Base-by-base conservation (phyloP, 2,113 vertebrate species). In the Trematomus loennbergii region DNA sequence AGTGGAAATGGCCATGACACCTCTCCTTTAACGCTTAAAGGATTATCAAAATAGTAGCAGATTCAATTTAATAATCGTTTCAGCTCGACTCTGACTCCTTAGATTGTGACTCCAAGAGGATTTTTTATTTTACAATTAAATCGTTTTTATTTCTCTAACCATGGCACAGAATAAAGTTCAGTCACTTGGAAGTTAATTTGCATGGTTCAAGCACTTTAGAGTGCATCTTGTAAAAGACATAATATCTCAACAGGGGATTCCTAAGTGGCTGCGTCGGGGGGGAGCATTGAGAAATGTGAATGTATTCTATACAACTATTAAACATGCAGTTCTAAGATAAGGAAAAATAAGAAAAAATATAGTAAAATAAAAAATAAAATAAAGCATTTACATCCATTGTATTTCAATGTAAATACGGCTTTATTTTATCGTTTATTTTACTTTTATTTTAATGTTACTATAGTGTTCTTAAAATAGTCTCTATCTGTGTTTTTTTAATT, bases 221-320 rank as follows among this genome's bases (percentile, higher is more conserved):
- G 40, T 69, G 36, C 5, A 61, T 74, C 36, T 67, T 20, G 29
- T 46, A 48, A 6, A 11, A 74, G 43, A 60, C 4, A 8, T 7
- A 6, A 54, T 45, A 62, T 62, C 75, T 67, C 2, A 1, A 33
- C 18, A 18, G 70, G n/a, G 8, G 36, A 75, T 62, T 70, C 50
- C 52, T 18, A 63, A 54, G 62, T 29, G 68, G 50, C 45, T 46
- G 10, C 20, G 48, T 17, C 45, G 61, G 22, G 49, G 60, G 25
- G 4, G 17, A 15, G 20, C 29, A 36, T 45, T 25, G 61, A 52
- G 9, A 40, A 40, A 40, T 7, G 36, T 40, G 8, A 40, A 40
- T 40, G 8, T 40, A 6, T 40, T 40, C 36, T 40, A 40, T 8
- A 12, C 45, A 63, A 78, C 63, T 22, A 46, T 78, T 61, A 5